Evolutionary conservation across 2,797 vertebrate genomes (phyloP), one percentile per base, ranked within the genome.

Genomic region (Sebastes umbrosus): DNA sequence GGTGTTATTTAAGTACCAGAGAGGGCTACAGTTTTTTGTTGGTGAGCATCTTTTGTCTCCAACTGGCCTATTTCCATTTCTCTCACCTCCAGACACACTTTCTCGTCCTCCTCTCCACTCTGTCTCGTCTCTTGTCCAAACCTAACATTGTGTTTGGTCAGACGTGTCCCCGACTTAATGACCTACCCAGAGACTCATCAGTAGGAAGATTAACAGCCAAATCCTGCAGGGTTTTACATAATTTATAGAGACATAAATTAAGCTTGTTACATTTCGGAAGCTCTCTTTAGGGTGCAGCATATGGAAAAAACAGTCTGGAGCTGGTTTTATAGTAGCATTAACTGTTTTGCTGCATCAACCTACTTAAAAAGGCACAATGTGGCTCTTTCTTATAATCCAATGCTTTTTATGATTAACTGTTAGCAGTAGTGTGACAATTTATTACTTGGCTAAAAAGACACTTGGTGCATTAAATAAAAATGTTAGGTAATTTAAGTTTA

Each of bases 111-210:
- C 52, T 36, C 22, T 43, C 31, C 68, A 9, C 36, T 39, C 34
- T 43, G 50, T 72, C 25, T 50, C 4, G 13, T 79, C 36, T 27
- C 46, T 25, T 73, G 12, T 85, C 70, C 79, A 87, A 77, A 50
- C 60, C 73, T 69, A 63, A 68, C 82, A 69, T 69, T 75, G 57
- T 66, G 43, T 69, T 78, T 52, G 71, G 27, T 83, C 67, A 66
- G 63, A 80, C 71, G 29, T 64, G 71, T 84, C 63, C 67, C 25
- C 1, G 39, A 58, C 27, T 84, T 86, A 84, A 88, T 80, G 52
- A 75, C 57, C 73, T 63, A 63, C 50, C 74, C 55, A 67, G 76
- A 85, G 58, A 69, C 73, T 75, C 79, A 64, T 73, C 64, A 72
- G 63, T 10, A 9, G 24, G 52, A 70, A 22, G 72, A 36, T 81